phyloP scores from a whole-genome alignment of 2,888 invertebrate genomes.

The Nomada lathburiana region DNA sequence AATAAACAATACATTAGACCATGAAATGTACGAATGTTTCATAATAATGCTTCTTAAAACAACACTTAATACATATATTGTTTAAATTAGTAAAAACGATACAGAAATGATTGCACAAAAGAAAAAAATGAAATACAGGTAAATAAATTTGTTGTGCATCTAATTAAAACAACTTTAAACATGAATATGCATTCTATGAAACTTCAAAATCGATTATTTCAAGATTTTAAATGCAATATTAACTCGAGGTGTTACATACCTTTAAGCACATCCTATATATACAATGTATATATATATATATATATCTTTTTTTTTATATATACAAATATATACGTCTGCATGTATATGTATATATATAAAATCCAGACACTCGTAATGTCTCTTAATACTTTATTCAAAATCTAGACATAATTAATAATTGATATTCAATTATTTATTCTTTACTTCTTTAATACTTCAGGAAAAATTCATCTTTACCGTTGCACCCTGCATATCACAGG shows the following conservation, averaged over 20 bases:
- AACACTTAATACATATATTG: constrained; percentile 25
- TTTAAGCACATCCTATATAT: constrained; percentile 43
- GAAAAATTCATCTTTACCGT: constrained; percentile 57
- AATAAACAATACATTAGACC: constrained; percentile 38
- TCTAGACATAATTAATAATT: constrained; percentile 56
- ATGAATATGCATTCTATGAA: constrained; percentile 21
- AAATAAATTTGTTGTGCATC: constrained; percentile 28
- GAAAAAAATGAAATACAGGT: constrained; percentile 6
- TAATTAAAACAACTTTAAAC: constrained; percentile 28
- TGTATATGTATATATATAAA: constrained; percentile 34
- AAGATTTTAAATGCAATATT: constrained; percentile 14
- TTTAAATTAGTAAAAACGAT: constrained; percentile 39
- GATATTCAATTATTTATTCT: constrained; percentile 54
- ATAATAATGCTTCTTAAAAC: constrained; percentile 34
- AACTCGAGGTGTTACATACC: constrained; percentile 47
- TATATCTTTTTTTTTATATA: not conserved
- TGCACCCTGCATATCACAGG: constrained; percentile 56
- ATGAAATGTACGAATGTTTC: constrained; percentile 34
- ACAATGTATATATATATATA: not conserved
- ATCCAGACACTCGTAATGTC: constrained; percentile 50
- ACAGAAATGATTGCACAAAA: constrained; percentile 32
- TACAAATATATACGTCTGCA: not conserved
- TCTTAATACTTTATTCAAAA: constrained; percentile 58
- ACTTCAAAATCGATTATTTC: constrained; percentile 10
- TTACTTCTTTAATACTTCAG: constrained; percentile 53